These are phyloP conservation scores for Himalopsyche kuldschensis DNA, from an alignment of 2,888 invertebrate genomes.

Conservation along the genomic window DNA sequence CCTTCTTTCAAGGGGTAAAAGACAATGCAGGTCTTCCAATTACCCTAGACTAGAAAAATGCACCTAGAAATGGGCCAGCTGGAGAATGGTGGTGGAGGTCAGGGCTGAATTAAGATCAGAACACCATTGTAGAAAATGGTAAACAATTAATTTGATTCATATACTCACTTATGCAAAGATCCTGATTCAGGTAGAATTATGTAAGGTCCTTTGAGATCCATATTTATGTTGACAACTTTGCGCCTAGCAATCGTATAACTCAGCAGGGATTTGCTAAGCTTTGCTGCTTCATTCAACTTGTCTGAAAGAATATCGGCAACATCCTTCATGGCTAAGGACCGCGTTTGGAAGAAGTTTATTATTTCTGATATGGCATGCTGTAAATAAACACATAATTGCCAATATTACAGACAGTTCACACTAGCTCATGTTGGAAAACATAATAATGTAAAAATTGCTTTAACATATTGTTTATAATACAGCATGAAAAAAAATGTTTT, in stretches of 20 bases:
- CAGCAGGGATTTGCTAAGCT: constrained; percentile 52
- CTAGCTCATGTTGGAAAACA: neutral
- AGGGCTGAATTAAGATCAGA: neutral
- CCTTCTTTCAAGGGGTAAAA: too few relatives aligned
- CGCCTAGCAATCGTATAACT: constrained; percentile 59
- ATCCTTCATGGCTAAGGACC: constrained; percentile 54
- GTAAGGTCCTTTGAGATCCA: constrained; percentile 76
- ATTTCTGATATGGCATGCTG: constrained; percentile 75
- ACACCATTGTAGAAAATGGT: neutral
- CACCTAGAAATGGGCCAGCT: neutral
- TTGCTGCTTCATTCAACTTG: constrained; percentile 47
- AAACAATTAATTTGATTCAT: too few relatives aligned
- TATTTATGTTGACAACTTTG: constrained; percentile 68
- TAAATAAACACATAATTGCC: constrained; percentile 42
- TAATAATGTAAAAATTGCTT: neutral
- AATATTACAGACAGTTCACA: neutral
- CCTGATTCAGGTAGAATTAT: constrained; percentile 76
- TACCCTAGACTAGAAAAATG: neutral
- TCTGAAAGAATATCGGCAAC: constrained; percentile 46
- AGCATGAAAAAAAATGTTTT: too few relatives aligned
- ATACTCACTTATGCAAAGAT: constrained; percentile 63
- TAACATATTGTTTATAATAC: too few relatives aligned
- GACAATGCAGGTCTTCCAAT: neutral
- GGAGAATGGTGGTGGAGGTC: neutral
- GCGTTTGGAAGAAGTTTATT: constrained; percentile 68